These are phyloP conservation scores for Calameuta idolon DNA, from an alignment of 2,888 invertebrate species.

Conservation along the genomic window DNA sequence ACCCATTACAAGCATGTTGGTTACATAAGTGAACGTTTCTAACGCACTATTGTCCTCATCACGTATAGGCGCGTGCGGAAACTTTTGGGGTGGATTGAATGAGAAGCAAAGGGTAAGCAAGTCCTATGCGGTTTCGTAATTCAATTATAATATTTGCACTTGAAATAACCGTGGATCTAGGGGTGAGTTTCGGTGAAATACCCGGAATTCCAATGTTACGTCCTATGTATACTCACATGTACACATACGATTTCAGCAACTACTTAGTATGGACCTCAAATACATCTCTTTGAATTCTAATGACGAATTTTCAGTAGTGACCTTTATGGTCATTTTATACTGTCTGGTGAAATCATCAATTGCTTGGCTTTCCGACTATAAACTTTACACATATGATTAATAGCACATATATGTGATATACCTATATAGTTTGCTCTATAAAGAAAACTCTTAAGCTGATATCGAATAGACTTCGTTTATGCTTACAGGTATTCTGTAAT, in stretches of 20 bases:
- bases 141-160: conserved; percentile 25
- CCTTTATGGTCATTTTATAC: too few species aligned
- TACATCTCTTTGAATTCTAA: background rate
- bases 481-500: background rate
- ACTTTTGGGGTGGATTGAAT: background rate
- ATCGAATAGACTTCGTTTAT: background rate
- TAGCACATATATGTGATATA: background rate
- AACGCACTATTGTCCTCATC: background rate
- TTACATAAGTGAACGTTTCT: conserved; percentile 24
- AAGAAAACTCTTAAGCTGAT: background rate
- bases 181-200: too few species aligned
- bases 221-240: background rate
- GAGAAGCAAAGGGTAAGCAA: background rate
- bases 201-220: too few species aligned
- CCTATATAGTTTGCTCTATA: background rate
- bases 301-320: background rate
- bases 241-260: background rate
- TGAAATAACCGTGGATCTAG: conserved; percentile 15
- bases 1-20: conserved; percentile 17
- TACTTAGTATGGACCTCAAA: too few species aligned
- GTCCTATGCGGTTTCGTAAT: conserved; percentile 10
- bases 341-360: background rate
- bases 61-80: background rate
- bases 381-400: background rate
- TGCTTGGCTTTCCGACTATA: background rate